Base-by-base conservation (phyloP, 2,888 invertebrate species). In the Amiota minor region DNA sequence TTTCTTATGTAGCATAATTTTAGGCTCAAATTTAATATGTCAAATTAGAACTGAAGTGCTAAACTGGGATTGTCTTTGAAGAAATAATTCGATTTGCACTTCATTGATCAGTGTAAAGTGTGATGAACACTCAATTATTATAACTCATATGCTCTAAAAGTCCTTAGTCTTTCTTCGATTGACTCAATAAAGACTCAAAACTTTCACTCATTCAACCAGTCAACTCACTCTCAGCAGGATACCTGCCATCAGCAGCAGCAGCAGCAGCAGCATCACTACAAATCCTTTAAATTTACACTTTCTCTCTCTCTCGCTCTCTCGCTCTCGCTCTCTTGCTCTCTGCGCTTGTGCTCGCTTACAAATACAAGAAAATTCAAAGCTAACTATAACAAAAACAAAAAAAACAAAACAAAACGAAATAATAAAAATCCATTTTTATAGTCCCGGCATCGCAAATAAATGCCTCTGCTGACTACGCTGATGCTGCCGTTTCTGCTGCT, bases 381-480 rank as follows among this genome's bases (percentile, higher is more conserved):
- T 35, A 35, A 35, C 6, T 35, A 35, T 16, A 62, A 69, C 16
- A 35, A 46, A 68, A 76, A 73, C 78, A 72, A 56, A 56, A 50
- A 4, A 10, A 56, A 61, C 9, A 53, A 74, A 59, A 35, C 74
- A 65, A 73, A 78, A 78, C 78, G 76, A 78, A 77, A 80, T 78
- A 77, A 85, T 85, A 84, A 83, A 84, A 85, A 84, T 85, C 79
- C 85, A 84, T 85, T 84, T 84, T 85, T 82, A 84, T 80, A 76
- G 81, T 81, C 85, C 82, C 79, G 78, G 79, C 81, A 77, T 61
- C 45, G 68, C 70, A 73, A 70, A 72, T 72, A 65, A 72, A 79
- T 77, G 77, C 79, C 68, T 76, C 23, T 69, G 64, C 67, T 45
- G 77, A 14, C 59, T 12, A 20, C 59, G 10, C 1, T 12, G 23